Conservation (phyloP, 1,140 invertebrate species). For the Lordiphosa mommai region DNA sequence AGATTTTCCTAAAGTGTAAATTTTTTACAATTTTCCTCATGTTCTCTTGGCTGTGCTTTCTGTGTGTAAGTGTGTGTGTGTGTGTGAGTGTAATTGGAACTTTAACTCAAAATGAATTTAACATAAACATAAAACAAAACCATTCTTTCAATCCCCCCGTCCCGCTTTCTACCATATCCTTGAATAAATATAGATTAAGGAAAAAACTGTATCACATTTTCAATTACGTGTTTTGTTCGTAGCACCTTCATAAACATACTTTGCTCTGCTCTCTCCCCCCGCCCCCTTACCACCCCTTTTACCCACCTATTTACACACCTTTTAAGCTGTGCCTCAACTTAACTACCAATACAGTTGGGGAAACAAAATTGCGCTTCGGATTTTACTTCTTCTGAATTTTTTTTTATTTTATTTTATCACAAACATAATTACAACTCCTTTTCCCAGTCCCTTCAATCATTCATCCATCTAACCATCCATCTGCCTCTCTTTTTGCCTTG, state of each 20-base stretch:
- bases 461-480: not conserved
- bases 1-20: conserved; percentile 77
- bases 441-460: not conserved
- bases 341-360: conserved; percentile 68
- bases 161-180: conserved; percentile 17
- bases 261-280: conserved; percentile 1
- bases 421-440: conserved; percentile 73
- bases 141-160: not conserved
- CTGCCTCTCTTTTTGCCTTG: not conserved
- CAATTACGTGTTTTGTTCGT: conserved; percentile 79
- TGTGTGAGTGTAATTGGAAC: not conserved
- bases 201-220: conserved; percentile 79
- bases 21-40: conserved; percentile 66
- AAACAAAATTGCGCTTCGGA: conserved; percentile 72
- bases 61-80: conserved; percentile 17
- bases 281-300: not conserved
- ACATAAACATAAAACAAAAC: not conserved
- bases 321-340: conserved; percentile 11
- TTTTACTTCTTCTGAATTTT: no score
- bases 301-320: conserved; percentile 12
- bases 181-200: conserved; percentile 72
- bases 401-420: conserved; percentile 55
- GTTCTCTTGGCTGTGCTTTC: conserved; percentile 19
- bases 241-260: conserved; percentile 74
- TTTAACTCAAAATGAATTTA: not conserved